Base-by-base conservation (phyloP, 1,140 invertebrate species). In the Proales similis region DNA sequence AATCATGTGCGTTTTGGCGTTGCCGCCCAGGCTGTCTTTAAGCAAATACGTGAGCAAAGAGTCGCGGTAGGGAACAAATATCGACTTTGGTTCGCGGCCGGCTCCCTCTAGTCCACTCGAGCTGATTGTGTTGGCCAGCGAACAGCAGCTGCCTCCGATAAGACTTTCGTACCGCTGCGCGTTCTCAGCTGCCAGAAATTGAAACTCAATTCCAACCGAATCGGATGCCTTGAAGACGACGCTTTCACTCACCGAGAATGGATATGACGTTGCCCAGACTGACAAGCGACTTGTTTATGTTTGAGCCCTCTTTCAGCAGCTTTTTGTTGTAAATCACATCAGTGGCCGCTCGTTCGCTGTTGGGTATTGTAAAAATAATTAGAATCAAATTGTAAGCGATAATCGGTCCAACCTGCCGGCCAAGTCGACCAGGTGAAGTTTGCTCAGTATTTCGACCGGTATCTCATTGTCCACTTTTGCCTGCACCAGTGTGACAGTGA, bases 401-500 rank as follows among this genome's bases (percentile, higher is more conserved):
- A 14, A 62, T 22, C 32, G 38, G 30, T 62, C 67, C 66, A 63
- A 79, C 19, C 80, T 80, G 48, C 83, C 83, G 63, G 84, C 83
- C 48, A 85, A 74, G 71, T 85, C 83, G 20, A 84, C 82, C 5
- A 85, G 72, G 63, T 83, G 81, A 42, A 85, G 72, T 66, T 82
- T 82, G 65, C 82, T 70, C 64, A 73, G 66, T 74, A 81, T 79
- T 42, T 33, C 47, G 26, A 78, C 42, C 82, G 82, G 7, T 17
- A 48, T 48, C 73, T 74, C 68, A 69, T 4, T 73, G 11, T 62
- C 43, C 4, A 62, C 57, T 32, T 62, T 62, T 1, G 43, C 43
- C 77, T 95, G 90, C 6, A 92, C 96, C 9, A 96, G 78, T 20
- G 92, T 86, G 12, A 99, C 89, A 51, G 86, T 93, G 79, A 98